phyloP scores from a whole-genome alignment of 2,113 vertebrate genomes.

The Gila orcuttii region DNA sequence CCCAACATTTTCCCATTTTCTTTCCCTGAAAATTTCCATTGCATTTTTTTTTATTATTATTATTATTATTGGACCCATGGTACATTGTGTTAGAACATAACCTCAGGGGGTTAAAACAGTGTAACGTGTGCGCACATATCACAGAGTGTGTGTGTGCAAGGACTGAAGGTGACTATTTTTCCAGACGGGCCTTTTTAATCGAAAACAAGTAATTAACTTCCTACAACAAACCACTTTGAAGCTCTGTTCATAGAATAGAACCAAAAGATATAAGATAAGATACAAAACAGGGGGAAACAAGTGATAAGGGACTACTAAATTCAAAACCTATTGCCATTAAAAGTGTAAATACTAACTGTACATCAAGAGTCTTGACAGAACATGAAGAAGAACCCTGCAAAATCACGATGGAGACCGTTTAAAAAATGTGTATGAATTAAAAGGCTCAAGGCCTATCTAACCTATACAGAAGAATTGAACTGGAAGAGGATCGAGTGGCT shows the following conservation, averaged over 20 bases:
- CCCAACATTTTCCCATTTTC: no score
- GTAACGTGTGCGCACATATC: neutral
- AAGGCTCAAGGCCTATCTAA: neutral
- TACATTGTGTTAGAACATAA: neutral
- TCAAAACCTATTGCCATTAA: neutral
- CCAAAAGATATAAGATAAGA: conserved; percentile 21
- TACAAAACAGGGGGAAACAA: neutral
- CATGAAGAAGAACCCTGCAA: neutral
- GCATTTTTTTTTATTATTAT: neutral
- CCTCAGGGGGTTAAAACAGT: neutral
- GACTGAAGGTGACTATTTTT: conserved; percentile 33
- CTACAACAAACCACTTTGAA: conserved; percentile 27
- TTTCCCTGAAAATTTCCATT: neutral
- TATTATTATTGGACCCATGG: neutral
- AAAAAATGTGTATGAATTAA: neutral
- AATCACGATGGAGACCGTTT: neutral
- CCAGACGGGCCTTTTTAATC: conserved; percentile 38
- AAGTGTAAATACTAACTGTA: neutral
- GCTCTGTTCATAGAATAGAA: neutral
- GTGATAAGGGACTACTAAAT: neutral
- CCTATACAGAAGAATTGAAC: neutral
- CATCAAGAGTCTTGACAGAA: neutral
- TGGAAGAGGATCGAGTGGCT: neutral
- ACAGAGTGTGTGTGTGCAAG: neutral
- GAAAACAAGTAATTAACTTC: conserved; percentile 53